A percentile compares a stretch with the other conserved stretches of the same genome.
Conservation (phyloP, 2,797 vertebrate species). For the Phylloscopus collybita region DNA sequence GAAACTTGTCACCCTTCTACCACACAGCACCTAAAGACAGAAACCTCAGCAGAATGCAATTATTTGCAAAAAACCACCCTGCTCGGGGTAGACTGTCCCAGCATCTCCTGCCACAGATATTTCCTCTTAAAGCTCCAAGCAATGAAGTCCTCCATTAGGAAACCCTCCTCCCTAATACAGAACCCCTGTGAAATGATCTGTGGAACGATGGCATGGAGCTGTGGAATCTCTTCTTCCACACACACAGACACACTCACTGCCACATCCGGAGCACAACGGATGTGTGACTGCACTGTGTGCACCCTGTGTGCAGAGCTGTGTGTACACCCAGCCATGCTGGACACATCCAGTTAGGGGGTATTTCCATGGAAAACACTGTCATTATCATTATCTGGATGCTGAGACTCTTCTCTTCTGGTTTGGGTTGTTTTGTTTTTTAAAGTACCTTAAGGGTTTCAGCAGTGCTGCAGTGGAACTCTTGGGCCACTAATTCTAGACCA, state of each 20-base stretch:
- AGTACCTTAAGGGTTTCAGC: background rate
- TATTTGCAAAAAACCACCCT: background rate
- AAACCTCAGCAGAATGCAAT: background rate
- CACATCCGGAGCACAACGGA: background rate
- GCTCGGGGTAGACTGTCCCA: background rate
- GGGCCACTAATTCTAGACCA: background rate
- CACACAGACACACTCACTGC: background rate
- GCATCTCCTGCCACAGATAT: background rate
- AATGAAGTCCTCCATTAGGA: background rate
- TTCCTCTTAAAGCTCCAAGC: background rate
- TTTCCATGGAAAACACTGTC: background rate
- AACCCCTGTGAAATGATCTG: background rate
- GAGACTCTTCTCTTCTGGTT: background rate
- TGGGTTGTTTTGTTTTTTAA: background rate
- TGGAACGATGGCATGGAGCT: background rate
- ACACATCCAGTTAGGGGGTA: fast-evolving
- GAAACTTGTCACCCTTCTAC: background rate
- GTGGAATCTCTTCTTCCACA: background rate
- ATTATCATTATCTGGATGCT: background rate
- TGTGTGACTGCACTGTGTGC: background rate
- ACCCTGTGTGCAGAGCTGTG: background rate
- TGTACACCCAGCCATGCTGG: background rate
- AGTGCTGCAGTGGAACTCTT: background rate
- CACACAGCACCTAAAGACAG: background rate
- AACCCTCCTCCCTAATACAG: background rate